Percentiles rank a stretch among this genome's conserved stretches.
These are phyloP conservation scores for Pogonocherus hispidulus DNA, from an alignment of 2,888 invertebrate species.

Conservation along the genomic window DNA sequence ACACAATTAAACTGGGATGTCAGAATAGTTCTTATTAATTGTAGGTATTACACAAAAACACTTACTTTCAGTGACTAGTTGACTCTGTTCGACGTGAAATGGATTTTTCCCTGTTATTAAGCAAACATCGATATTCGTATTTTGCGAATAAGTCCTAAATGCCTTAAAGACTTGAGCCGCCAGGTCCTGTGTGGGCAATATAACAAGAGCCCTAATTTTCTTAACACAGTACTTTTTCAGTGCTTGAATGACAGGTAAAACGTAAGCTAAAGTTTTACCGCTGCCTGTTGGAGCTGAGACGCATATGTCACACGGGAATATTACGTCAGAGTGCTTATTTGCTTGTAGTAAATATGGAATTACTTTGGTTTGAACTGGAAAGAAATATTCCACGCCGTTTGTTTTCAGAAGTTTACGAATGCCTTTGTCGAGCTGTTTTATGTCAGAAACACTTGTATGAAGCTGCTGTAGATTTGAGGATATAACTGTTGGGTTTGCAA, in stretches of 20 bases:
- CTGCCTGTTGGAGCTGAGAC: slow-evolving; percentile 98
- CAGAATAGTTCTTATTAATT: too few relatives aligned
- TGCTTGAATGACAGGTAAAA: slow-evolving; percentile 89
- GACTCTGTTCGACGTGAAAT: slow-evolving; percentile 78
- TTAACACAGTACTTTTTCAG: slow-evolving; percentile 57
- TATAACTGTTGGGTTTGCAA: slow-evolving; percentile 84
- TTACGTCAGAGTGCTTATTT: slow-evolving; percentile 72
- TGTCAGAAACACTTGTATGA: slow-evolving; percentile 71
- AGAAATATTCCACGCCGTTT: slow-evolving; percentile 83
- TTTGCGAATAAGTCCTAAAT: slow-evolving; percentile 79
- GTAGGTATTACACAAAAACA: too few relatives aligned
- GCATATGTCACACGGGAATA: slow-evolving; percentile 91
- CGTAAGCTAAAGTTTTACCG: slow-evolving; percentile 96
- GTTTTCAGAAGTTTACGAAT: slow-evolving; percentile 76
- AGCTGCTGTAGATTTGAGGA: slow-evolving; percentile 78
- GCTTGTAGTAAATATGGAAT: slow-evolving; percentile 83
- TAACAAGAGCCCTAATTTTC: slow-evolving; percentile 86
- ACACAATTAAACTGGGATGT: too few relatives aligned
- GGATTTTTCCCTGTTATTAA: slow-evolving; percentile 79
- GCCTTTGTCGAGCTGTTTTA: slow-evolving; percentile 75
- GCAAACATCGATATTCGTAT: slow-evolving; percentile 79
- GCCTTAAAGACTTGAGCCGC: slow-evolving; percentile 91
- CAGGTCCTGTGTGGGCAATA: slow-evolving; percentile 93
- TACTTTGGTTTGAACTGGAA: slow-evolving; percentile 87
- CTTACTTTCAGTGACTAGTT: slow-evolving; percentile 72